Base-by-base conservation (phyloP, 2,113 vertebrate genomes). In the Parus major region DNA sequence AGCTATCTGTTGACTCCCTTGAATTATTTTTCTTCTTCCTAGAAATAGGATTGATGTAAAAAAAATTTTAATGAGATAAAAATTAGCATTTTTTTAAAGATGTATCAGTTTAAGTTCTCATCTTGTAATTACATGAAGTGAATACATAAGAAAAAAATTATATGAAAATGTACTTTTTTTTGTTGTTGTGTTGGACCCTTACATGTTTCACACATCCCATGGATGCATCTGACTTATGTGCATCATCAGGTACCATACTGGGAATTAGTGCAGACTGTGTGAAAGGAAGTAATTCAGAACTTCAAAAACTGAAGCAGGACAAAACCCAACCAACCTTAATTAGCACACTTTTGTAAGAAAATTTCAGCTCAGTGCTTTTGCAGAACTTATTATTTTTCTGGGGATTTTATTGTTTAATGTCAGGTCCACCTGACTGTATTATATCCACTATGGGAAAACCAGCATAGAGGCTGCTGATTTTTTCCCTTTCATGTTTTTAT, bases 401-500 rank as follows among this genome's bases (percentile, higher is more conserved):
- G 31, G 78, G 63, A 33, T 77, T 93, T 96, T 95, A 79, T 52
- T 88, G 82, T 49, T 39, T 82, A 64, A 55, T 63, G 53, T 65
- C 36, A 64, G 59, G 31, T 82, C 90, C 39, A 75, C 60, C 44
- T 36, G 61, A 46, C 86, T 53, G 11, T 86, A n/a, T 69, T 85
- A 57, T 57, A 52, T 41, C 44, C 73, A n/a, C n/a, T 86, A 27
- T 35, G 73, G 88, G 77, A 39, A 41, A 95, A 86, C 5, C 21
- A 39, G 28, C 15, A 19, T 14, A 49, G 75, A 89, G 69, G 7
- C 33, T 83, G 33, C 66, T 63, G 63, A 79, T 60, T 42, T 63
- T 83, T 88, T 91, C 24, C 33, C 61, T 80, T 93, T 92, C 16
- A 60, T 90, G 47, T 76, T 88, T 93, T 92, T 61, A 52, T 95